These are phyloP conservation scores for Strix uralensis DNA, from an alignment of 2,113 vertebrate species.

Conservation along the genomic window DNA sequence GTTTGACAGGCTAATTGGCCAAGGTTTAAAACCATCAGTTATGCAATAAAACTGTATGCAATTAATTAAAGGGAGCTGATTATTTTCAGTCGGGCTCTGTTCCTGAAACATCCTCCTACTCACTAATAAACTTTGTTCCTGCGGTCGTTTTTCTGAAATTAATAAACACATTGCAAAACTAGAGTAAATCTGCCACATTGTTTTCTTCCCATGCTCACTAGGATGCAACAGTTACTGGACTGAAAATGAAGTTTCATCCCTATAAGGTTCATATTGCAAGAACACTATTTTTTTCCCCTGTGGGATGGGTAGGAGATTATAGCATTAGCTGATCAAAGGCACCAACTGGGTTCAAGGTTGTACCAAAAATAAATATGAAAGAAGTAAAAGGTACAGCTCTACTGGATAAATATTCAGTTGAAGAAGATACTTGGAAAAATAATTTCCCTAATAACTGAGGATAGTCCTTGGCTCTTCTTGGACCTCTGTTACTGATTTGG, in stretches of 20 bases:
- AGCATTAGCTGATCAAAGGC: background rate
- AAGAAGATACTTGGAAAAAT: background rate
- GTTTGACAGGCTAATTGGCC: constrained; percentile 69
- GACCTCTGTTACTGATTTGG: background rate
- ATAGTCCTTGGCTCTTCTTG: background rate
- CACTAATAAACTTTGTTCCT: constrained; percentile 62
- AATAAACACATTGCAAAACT: constrained; percentile 51
- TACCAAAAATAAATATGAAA: background rate
- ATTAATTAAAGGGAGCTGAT: constrained; percentile 73
- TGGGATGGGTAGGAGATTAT: background rate
- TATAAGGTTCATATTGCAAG: background rate
- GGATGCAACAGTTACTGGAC: background rate
- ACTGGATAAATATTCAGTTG: background rate
- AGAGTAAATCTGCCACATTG: background rate
- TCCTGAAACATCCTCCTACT: constrained; percentile 64
- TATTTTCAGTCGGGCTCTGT: constrained; percentile 52
- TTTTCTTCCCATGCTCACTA: background rate
- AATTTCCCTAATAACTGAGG: background rate
- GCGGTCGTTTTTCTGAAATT: constrained; percentile 31
- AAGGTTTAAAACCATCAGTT: constrained; percentile 69
- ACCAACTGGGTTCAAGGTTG: background rate
- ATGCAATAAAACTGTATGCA: constrained; percentile 71
- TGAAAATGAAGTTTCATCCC: background rate
- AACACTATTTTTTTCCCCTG: background rate
- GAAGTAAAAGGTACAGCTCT: background rate